phyloP scores from a whole-genome alignment of 2,888 invertebrate genomes.

The Napeogenes sylphis region DNA sequence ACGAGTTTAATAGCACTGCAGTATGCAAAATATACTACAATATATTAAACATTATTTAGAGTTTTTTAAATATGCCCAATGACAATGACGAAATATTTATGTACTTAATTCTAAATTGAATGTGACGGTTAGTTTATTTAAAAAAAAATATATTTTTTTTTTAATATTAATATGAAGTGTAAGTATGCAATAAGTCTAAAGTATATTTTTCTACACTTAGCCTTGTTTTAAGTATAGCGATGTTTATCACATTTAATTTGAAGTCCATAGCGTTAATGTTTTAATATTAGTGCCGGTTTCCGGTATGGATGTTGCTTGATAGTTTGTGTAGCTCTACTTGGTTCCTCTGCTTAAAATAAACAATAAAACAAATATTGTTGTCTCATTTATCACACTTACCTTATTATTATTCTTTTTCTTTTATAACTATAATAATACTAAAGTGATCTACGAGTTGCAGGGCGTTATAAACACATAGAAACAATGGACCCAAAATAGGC shows the following conservation, averaged over 20 bases:
- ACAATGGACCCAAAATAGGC: too few species aligned
- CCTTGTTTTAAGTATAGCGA: constrained; percentile 18
- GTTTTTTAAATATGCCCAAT: too few species aligned
- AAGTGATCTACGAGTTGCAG: too few species aligned
- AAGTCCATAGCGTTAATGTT: constrained; percentile 32
- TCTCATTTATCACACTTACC: constrained; percentile 36
- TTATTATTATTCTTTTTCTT: not conserved
- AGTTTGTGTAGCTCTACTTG: constrained; percentile 68
- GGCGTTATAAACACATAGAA: not conserved
- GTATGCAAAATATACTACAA: too few species aligned
- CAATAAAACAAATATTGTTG: constrained; percentile 39
- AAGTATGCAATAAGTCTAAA: constrained; percentile 11
- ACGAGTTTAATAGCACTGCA: too few species aligned
- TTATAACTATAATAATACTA: too few species aligned
- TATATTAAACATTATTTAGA: too few species aligned
- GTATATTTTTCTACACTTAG: constrained; percentile 32
- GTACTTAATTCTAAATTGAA: too few species aligned
- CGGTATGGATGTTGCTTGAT: constrained; percentile 46
- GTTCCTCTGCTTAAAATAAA: constrained; percentile 70
- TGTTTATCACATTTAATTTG: constrained; percentile 16
- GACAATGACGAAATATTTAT: too few species aligned
- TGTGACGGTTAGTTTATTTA: too few species aligned
- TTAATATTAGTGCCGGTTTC: constrained; percentile 35
- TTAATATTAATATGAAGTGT: constrained; percentile 10
- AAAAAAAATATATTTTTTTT: too few species aligned